Base-by-base conservation (phyloP, 2,113 vertebrate species). In the Isurus oxyrinchus region DNA sequence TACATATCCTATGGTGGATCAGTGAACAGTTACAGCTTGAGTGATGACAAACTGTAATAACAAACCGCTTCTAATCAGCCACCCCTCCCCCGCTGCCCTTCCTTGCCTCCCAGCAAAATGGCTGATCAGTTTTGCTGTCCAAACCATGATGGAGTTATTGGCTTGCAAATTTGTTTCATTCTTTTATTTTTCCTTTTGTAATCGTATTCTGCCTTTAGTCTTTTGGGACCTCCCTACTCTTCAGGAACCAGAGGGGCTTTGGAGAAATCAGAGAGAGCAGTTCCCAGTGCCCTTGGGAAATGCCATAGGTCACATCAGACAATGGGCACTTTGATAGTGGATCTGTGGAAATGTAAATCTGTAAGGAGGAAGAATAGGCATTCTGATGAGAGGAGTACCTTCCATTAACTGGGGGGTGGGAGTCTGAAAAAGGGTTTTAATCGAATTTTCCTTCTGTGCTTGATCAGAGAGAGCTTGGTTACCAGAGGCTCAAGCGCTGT, bases 301-400 rank as follows among this genome's bases (percentile, higher is more conserved):
- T 98, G 98, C 98, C 98, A 98, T 98, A 98, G 97, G 97, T 98
- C 97, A 98, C 96, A 97, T 96, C 97, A 97, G 97, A 98, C 98
- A 98, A 98, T 98, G 97, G 97, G 96, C 97, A 98, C 98, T 98
- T 98, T 98, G 97, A 98, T 97, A 97, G 97, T 97, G 96, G 94
- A 97, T 97, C 98, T 98, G 98, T 98, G 97, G 97, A 98, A 97
- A 98, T 98, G 98, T 98, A 98, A 98, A 98, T 98, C 97, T 98
- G 97, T 97, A 97, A 97, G 97, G 97, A 97, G 97, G 97, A 96
- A 97, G 97, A 98, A 95, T 95, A 63, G 91, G 91, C 94, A 66
- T 94, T 96, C 90, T 96, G 87, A 84, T 95, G 57, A 66, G 96
- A 94, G 90, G 72, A 94, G 96, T 40, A 31, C 96, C 96, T 88